Evolutionary conservation across 2,113 vertebrate genomes (phyloP).

Genomic region (Opisthocomus hoazin): DNA sequence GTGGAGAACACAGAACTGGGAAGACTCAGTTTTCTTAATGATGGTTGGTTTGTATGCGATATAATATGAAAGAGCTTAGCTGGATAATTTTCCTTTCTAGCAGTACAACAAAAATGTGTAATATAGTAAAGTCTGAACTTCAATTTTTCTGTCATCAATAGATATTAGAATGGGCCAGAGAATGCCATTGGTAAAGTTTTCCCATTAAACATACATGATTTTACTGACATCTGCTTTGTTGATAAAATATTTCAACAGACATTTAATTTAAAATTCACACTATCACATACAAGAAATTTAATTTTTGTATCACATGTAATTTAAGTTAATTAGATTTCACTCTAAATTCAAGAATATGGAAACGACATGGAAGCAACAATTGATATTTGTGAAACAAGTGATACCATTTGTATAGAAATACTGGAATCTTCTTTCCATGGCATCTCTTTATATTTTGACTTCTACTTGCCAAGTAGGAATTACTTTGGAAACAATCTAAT

Average conservation of each 20-base stretch:
- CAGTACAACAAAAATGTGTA: background rate
- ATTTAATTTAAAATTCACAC: background rate
- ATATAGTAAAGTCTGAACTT: background rate
- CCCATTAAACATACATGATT: background rate
- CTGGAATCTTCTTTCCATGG: background rate
- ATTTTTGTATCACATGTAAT: background rate
- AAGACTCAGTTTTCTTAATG: background rate
- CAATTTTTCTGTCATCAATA: background rate
- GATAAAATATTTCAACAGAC: background rate
- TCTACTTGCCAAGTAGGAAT: background rate
- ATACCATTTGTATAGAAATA: background rate
- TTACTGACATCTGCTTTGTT: background rate
- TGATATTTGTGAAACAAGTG: background rate
- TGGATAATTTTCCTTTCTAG: background rate
- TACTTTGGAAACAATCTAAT: background rate
- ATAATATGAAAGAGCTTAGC: background rate
- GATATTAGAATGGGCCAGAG: background rate
- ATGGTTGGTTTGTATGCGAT: background rate
- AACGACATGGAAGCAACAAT: background rate
- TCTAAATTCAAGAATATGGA: background rate
- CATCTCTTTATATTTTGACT: background rate
- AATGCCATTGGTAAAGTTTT: background rate
- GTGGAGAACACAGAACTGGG: background rate
- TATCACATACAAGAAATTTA: background rate
- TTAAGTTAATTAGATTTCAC: background rate